Base-by-base conservation (phyloP, 1,140 invertebrate genomes). In the Drosophila bipectinata region DNA sequence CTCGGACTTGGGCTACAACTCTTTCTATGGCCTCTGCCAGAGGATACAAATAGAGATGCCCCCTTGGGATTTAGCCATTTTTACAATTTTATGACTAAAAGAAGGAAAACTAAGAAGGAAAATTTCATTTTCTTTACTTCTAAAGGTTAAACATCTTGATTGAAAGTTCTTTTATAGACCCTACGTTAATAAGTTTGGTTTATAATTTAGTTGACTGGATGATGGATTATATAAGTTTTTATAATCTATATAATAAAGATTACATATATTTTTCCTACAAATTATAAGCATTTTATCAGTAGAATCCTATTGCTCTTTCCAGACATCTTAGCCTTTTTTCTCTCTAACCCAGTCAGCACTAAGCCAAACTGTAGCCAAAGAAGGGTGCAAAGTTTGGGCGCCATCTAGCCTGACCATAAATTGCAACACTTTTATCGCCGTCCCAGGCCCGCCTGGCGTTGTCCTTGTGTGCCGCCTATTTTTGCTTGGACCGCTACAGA, bases 361-460 rank as follows among this genome's bases (percentile, higher is more conserved):
- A 18, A 21, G 49, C 59, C 56, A 49, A 44, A 66, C 71, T 57
- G 34, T 8, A 56, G 68, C 24, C 24, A 10, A 14, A 48, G 6
- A 10, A 15, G 18, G 26, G 44, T 69, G 51, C 32, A 44, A 49
- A 56, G 45, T 52, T 49, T 57, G 68, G 83, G 75, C 83, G 83
- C 72, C 79, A 77, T 53, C 68, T 63, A 73, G 83, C 84, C 83
- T 82, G 83, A 73, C 83, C 75, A 87, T 87, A 87, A 87, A 88
- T 87, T 88, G 82, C 82, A 87, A 87, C 82, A 87, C 82, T 87
- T 88, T 87, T 88, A 87, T 88, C 79, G 79, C 49, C 54, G 26
- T 66, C 44, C 64, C 72, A 75, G 74, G 56, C 71, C 60, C 64
- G 73, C 73, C 74, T 76, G 72, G 51, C 69, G 75, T 64, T 77